A percentile compares a stretch with the other conserved stretches of the same genome.
Evolutionary conservation across 1,140 invertebrate species (phyloP).

Genomic region (Bicyclus anynana): DNA sequence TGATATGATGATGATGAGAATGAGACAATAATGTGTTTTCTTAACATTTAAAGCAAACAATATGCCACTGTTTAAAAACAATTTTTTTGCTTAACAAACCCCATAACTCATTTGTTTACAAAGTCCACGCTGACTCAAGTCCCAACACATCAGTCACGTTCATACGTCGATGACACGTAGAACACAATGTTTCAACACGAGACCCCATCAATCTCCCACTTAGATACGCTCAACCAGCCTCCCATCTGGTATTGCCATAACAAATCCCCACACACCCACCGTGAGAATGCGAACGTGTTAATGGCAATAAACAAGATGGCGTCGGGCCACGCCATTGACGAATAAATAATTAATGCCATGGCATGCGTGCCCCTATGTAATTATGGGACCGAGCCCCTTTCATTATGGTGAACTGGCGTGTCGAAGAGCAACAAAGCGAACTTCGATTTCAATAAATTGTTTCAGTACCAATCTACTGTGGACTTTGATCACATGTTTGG

Average conservation of each 20-base stretch:
- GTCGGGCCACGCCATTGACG: constrained; percentile 7
- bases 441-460: background rate
- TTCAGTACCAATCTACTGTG: background rate
- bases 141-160: no score
- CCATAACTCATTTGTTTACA: no score
- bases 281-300: constrained; percentile 13
- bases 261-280: background rate
- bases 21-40: no score
- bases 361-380: constrained; percentile 9
- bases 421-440: background rate
- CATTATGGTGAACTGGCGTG: constrained; percentile 7
- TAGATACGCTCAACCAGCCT: background rate
- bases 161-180: no score
- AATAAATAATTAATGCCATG: constrained; percentile 13
- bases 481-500: background rate
- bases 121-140: no score
- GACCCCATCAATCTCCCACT: no score
- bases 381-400: constrained; percentile 4
- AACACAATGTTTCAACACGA: no score
- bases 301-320: constrained; percentile 12
- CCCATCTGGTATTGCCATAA: background rate
- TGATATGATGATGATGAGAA: no score
- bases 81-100: no score
- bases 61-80: no score
- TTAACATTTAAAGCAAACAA: no score